Percentiles rank a stretch among this genome's conserved stretches.
These are phyloP conservation scores for Mizuhopecten yessoensis DNA, from an alignment of 1,140 invertebrate species.

Conservation along the genomic window DNA sequence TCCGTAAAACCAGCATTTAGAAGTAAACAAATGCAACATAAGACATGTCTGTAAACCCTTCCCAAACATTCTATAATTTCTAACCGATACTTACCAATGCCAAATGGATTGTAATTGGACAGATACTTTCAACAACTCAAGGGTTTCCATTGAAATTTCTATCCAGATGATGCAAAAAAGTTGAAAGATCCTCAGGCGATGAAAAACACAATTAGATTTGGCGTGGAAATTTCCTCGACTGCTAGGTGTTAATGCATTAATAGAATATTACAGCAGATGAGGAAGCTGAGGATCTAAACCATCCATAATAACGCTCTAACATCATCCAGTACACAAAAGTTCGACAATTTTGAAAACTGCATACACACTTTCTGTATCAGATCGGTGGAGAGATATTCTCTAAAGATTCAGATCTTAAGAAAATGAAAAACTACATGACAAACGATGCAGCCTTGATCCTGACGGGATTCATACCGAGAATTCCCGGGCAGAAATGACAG, in stretches of 20 bases:
- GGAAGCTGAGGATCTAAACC: not conserved
- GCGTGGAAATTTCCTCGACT: not conserved
- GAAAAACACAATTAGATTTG: not conserved
- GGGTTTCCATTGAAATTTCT: not conserved
- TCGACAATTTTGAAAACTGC: not conserved
- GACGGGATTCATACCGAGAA: not conserved
- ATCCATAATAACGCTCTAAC: not conserved
- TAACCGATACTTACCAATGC: not conserved
- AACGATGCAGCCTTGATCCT: slow-evolving; percentile 27
- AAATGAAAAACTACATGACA: slow-evolving; percentile 34
- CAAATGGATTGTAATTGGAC: not conserved
- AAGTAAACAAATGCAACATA: not conserved
- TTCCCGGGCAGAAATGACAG: slow-evolving; percentile 30
- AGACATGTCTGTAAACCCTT: not conserved
- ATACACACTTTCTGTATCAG: not conserved
- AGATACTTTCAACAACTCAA: not conserved
- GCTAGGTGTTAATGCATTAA: not conserved
- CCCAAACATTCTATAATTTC: not conserved
- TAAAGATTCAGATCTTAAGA: not conserved
- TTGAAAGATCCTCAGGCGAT: not conserved
- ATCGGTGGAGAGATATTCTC: not conserved
- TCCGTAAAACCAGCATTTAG: not conserved
- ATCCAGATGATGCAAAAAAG: not conserved
- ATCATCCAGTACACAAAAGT: too few species aligned
- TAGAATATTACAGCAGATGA: not conserved